Base-by-base conservation (phyloP, 2,797 vertebrate species). In the Amniataba percoides region DNA sequence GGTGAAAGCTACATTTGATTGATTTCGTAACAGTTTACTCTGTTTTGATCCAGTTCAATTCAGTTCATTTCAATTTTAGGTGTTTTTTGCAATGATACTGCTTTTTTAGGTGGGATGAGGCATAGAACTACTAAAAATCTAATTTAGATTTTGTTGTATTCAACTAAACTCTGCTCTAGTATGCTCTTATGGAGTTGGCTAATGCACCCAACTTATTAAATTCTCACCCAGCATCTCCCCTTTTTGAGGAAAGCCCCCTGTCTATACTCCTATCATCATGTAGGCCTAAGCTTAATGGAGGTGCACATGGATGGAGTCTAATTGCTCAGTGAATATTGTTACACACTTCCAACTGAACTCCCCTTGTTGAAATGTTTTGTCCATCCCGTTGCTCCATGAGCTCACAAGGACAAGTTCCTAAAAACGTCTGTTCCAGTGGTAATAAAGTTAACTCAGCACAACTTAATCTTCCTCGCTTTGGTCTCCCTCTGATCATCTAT, bases 1-100 rank as follows among this genome's bases (percentile, higher is more conserved):
- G 7, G 7, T 58, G 14, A 1, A 1, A 10, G 36, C 48, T 46
- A 51, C 0, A 19, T 73, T 79, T 73, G 42, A 79, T 67, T 79
- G 57, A 49, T n/a, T n/a, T n/a, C n/a, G n/a, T n/a, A n/a, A n/a
- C n/a, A n/a, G n/a, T n/a, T n/a, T n/a, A n/a, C n/a, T n/a, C n/a
- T n/a, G n/a, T n/a, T n/a, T n/a, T n/a, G n/a, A n/a, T n/a, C n/a
- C n/a, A n/a, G n/a, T n/a, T n/a, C n/a, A n/a, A n/a, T n/a, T n/a
- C n/a, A n/a, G n/a, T n/a, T n/a, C n/a, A n/a, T n/a, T n/a, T n/a
- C n/a, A n/a, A n/a, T n/a, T n/a, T 31, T 31, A 31, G 27, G 1
- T 31, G 3, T 31, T 31, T 34, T 59, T 60, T 21, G 55, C 56
- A 55, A 34, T 19, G 49, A 67, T 39, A 51, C 40, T 21, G 62